A percentile compares a stretch with the other conserved stretches of the same genome.
phyloP scores from a whole-genome alignment of 92 coral and sea anemone genomes.

The Palythoa grandiflora region DNA sequence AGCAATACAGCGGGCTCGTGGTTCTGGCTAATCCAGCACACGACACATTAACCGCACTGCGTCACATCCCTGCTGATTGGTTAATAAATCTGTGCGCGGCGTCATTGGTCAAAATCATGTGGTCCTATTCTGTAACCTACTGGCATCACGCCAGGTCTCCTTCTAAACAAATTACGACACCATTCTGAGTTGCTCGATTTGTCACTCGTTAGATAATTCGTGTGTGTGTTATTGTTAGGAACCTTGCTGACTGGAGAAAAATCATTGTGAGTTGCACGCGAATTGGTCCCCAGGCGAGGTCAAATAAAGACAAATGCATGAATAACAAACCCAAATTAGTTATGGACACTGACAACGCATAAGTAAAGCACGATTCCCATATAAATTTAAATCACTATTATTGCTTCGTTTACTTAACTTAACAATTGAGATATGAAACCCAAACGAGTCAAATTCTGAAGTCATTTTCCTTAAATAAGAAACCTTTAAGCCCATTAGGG shows the following conservation, averaged over 20 bases:
- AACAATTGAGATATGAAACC: constrained; percentile 15
- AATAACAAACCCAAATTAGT: background rate
- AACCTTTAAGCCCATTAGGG: background rate
- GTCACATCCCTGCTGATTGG: constrained; percentile 43
- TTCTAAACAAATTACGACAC: background rate
- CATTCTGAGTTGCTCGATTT: constrained; percentile 5
- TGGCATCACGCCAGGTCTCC: constrained; percentile 26
- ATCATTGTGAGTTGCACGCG: constrained; percentile 22
- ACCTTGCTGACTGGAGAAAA: background rate
- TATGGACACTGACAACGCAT: background rate
- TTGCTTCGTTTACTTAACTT: background rate
- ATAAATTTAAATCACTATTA: background rate
- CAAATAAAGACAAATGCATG: background rate
- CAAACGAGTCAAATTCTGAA: background rate
- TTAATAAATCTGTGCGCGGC: background rate
- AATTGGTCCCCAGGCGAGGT: constrained; percentile 4
- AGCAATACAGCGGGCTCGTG: constrained; percentile 14
- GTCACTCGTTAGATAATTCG: background rate
- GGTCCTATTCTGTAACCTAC: constrained; percentile 18
- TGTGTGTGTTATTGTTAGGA: background rate
- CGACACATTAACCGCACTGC: constrained; percentile 19
- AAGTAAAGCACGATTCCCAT: background rate
- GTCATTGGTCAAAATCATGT: constrained; percentile 15
- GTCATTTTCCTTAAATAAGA: background rate
- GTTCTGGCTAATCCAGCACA: background rate